Evolutionary conservation across 2,797 vertebrate genomes (phyloP).

Genomic region (Cirrhinus molitorella): DNA sequence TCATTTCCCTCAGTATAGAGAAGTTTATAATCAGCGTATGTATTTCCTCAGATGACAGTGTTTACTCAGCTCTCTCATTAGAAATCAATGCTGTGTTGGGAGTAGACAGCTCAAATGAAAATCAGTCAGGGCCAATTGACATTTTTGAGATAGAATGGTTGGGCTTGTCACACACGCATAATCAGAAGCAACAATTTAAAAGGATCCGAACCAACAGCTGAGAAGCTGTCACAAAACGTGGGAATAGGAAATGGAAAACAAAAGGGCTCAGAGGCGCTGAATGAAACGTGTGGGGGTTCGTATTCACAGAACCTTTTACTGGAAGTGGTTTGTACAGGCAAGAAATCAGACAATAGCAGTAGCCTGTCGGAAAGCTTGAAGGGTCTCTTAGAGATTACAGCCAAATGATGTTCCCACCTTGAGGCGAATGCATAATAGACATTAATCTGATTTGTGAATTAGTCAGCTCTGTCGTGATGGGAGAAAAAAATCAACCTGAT

Average conservation of each 20-base stretch:
- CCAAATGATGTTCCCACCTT: constrained; percentile 17
- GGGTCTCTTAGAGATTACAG: constrained; percentile 31
- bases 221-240: constrained; percentile 14
- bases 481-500: background rate
- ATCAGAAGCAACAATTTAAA: constrained; percentile 45
- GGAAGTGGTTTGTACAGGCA: constrained; percentile 1
- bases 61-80: constrained; percentile 38
- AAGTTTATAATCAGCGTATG: constrained; percentile 64
- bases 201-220: constrained; percentile 11
- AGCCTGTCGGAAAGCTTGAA: constrained; percentile 29
- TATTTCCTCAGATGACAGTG: constrained; percentile 40
- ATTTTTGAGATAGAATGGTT: constrained; percentile 24
- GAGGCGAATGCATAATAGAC: background rate
- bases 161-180: constrained; percentile 36
- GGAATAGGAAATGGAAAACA: constrained; percentile 27
- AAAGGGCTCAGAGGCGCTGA: constrained; percentile 5
- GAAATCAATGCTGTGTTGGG: constrained; percentile 43
- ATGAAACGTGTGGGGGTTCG: background rate
- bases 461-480: background rate
- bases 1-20: constrained; percentile 75
- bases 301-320: constrained; percentile 25
- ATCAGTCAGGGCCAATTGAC: constrained; percentile 46
- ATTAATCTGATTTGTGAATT: constrained; percentile 26
- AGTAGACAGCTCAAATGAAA: constrained; percentile 43
- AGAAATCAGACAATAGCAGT: constrained; percentile 21